Conservation (phyloP, 2,797 vertebrate species). For the Phaenicophaeus curvirostris region DNA sequence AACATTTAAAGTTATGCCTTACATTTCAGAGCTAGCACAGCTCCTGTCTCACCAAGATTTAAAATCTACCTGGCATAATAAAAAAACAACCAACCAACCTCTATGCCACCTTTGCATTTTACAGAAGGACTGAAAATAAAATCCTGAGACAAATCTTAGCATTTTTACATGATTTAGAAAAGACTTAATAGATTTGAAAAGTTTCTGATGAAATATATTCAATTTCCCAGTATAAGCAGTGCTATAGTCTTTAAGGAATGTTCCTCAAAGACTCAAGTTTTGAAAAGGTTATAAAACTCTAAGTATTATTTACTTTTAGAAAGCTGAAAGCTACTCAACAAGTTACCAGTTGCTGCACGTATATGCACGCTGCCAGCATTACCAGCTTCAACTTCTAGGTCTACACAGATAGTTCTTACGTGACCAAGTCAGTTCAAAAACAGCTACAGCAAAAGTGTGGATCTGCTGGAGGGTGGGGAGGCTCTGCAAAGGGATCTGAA, state of each 20-base stretch:
- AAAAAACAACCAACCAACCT: neutral
- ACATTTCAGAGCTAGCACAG: neutral
- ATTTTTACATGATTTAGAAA: neutral
- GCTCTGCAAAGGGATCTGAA: too few relatives aligned
- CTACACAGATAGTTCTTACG: neutral
- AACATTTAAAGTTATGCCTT: neutral
- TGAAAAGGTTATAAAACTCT: neutral
- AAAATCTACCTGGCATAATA: neutral
- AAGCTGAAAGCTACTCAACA: neutral
- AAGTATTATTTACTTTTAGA: neutral
- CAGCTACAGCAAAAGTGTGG: neutral
- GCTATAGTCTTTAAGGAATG: neutral
- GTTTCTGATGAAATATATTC: neutral
- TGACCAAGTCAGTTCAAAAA: neutral
- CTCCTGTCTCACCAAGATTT: neutral
- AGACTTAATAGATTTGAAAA: neutral
- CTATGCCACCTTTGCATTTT: neutral
- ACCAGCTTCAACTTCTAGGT: neutral
- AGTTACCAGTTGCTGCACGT: neutral
- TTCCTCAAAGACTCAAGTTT: neutral
- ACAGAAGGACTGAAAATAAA: neutral
- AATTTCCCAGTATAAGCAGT: neutral
- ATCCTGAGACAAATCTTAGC: neutral
- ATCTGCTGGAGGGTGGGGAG: too few relatives aligned
- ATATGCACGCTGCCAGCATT: neutral